Base-by-base conservation (phyloP, 1,140 invertebrate species). In the Cryptotermes secundus region DNA sequence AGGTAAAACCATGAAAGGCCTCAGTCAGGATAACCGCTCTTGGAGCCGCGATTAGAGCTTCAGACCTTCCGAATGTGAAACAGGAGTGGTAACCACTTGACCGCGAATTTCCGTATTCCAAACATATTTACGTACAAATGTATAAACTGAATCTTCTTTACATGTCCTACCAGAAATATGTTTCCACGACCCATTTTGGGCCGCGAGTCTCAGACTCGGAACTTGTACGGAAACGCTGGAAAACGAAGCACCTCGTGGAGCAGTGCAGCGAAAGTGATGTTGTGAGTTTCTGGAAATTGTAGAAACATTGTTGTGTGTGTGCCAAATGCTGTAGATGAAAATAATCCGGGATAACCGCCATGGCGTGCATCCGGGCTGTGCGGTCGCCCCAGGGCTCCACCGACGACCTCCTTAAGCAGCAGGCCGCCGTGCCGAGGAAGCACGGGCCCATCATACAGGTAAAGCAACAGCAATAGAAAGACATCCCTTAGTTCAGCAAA, bases 311-410 rank as follows among this genome's bases (percentile, higher is more conserved):
- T 72, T 72, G 59, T 31, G 59, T 26, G 26, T 72, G 59, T 72
- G 59, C 59, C 59, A 72, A 72, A 72, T n/a, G 0, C 59, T 72
- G 59, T 72, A 72, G 59, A 72, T 72, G 59, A 72, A 72, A 72
- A 72, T 72, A 72, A 72, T 72, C 59, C 59, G 14, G 59, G 26
- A 90, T 90, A 72, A n/a, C 26, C 26, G n/a, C 9, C 26, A 90
- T 90, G 90, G 89, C 89, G 85, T 90, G 90, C 85, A 90, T 90
- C 84, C 89, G 88, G 86, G 89, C 89, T 85, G 89, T 89, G 79
- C 88, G 89, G 85, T 90, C 90, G 83, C 88, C 89, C 14, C 88
- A 89, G 83, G 88, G 89, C 85, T 90, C 89, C 26, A 87, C 83
- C 85, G 89, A 90, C 87, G 89, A 90, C 53, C 88, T 89, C 85